A percentile compares a stretch with the other conserved stretches of the same genome.
These are phyloP conservation scores for Megaustenia siamemsis DNA, from an alignment of 2,888 invertebrate genomes.

Conservation along the genomic window DNA sequence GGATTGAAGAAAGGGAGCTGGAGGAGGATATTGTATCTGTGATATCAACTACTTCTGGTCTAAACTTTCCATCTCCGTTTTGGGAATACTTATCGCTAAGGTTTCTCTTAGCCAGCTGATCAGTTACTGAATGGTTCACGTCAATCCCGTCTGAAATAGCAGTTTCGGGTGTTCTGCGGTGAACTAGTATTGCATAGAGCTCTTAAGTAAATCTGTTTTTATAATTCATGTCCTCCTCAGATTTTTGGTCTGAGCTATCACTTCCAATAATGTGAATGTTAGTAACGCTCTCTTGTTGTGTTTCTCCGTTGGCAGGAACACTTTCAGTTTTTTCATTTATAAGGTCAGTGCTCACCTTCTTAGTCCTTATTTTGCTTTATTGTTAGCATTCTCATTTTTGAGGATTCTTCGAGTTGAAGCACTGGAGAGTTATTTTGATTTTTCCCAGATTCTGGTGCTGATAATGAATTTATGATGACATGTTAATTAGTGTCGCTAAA, in stretches of 20 bases:
- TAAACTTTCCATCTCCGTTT: slow-evolving; percentile 64
- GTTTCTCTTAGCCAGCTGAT: slow-evolving; percentile 68
- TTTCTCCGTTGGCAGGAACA: background rate
- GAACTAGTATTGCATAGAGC: slow-evolving; percentile 63
- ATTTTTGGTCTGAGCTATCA: slow-evolving; percentile 2
- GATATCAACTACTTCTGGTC: slow-evolving; percentile 44
- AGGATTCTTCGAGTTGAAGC: background rate
- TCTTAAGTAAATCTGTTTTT: slow-evolving; percentile 76
- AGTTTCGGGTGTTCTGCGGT: background rate
- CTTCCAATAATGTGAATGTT: slow-evolving; percentile 9
- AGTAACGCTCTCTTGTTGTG: background rate
- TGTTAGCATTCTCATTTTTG: background rate
- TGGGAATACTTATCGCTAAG: slow-evolving; percentile 64
- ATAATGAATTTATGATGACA: slow-evolving; percentile 20
- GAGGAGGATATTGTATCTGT: background rate
- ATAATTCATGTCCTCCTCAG: slow-evolving; percentile 76
- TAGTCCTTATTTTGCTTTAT: background rate
- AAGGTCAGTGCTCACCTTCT: slow-evolving; percentile 19
- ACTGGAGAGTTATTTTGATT: background rate
- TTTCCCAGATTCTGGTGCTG: background rate
- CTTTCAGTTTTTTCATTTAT: slow-evolving; percentile 23
- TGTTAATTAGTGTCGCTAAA: background rate
- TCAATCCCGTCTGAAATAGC: slow-evolving; percentile 67
- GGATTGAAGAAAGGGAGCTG: background rate
- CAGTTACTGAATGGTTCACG: slow-evolving; percentile 74